Evolutionary conservation across 2,797 vertebrate genomes (phyloP).

Genomic region (Sebastes kiyomatsui): DNA sequence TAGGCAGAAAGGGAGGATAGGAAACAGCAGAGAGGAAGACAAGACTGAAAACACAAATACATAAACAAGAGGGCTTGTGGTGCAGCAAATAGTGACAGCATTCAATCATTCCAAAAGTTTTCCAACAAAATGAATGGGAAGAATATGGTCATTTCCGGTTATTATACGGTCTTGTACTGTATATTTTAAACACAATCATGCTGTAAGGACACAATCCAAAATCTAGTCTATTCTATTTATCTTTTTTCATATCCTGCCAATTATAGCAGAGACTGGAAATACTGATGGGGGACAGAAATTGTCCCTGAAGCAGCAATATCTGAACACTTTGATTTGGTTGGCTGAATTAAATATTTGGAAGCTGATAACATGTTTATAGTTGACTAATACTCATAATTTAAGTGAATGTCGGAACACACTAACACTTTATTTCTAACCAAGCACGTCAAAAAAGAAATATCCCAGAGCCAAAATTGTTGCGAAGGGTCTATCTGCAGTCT

Average conservation of each 20-base stretch:
- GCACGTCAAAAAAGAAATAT: neutral
- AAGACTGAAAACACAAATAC: neutral
- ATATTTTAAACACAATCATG: neutral
- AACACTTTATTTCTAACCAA: neutral
- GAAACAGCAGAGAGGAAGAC: neutral
- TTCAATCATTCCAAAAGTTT: neutral
- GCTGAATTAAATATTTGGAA: constrained; percentile 4
- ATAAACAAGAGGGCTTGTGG: neutral
- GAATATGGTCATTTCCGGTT: neutral
- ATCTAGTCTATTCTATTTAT: neutral
- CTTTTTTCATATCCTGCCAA: neutral
- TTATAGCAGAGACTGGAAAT: neutral
- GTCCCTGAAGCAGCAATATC: neutral
- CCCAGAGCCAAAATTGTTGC: neutral
- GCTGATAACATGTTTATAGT: neutral
- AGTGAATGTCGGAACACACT: neutral
- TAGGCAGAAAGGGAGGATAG: neutral
- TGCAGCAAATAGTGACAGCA: neutral
- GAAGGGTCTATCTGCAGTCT: too few relatives aligned
- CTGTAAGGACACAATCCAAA: neutral
- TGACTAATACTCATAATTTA: neutral
- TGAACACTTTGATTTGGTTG: neutral
- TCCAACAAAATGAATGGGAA: neutral
- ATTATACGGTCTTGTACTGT: neutral
- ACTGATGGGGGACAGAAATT: neutral